phyloP scores from a whole-genome alignment of 2,797 vertebrate species.

The Peromyscus eremicus region DNA sequence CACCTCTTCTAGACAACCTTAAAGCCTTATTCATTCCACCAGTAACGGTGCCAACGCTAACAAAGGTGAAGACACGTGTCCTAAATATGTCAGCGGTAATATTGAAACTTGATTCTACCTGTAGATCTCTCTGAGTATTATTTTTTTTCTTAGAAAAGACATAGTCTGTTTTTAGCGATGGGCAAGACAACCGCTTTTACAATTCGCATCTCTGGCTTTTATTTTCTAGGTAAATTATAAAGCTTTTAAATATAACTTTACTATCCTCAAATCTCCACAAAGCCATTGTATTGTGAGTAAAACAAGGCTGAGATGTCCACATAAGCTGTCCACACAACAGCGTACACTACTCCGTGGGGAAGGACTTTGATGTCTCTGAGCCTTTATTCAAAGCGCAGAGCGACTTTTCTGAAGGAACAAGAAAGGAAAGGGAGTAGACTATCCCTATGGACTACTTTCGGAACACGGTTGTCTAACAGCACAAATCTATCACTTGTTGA shows the following conservation, averaged over 20 bases:
- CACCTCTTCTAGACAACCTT: not conserved
- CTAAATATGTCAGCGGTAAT: not conserved
- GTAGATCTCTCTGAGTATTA: not conserved
- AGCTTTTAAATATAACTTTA: conserved; percentile 41
- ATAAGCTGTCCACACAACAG: not conserved
- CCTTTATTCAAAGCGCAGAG: conserved; percentile 10
- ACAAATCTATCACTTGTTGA: not conserved
- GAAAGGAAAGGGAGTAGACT: not conserved
- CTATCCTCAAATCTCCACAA: conserved; percentile 16
- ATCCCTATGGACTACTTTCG: not conserved
- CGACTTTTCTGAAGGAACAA: conserved; percentile 7
- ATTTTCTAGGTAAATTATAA: conserved; percentile 19
- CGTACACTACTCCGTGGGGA: not conserved
- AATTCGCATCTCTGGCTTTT: not conserved
- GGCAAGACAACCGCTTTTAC: not conserved
- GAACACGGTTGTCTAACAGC: not conserved
- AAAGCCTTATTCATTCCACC: not conserved
- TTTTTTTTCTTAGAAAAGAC: not conserved
- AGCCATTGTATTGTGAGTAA: not conserved
- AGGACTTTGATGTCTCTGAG: not conserved
- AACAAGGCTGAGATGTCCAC: not conserved
- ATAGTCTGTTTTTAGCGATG: not conserved
- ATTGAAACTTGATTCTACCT: not conserved
- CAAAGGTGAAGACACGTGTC: not conserved
- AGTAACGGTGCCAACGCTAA: not conserved